Evolutionary conservation across 2,888 invertebrate species (phyloP).

Genomic region (Antitype chi): DNA sequence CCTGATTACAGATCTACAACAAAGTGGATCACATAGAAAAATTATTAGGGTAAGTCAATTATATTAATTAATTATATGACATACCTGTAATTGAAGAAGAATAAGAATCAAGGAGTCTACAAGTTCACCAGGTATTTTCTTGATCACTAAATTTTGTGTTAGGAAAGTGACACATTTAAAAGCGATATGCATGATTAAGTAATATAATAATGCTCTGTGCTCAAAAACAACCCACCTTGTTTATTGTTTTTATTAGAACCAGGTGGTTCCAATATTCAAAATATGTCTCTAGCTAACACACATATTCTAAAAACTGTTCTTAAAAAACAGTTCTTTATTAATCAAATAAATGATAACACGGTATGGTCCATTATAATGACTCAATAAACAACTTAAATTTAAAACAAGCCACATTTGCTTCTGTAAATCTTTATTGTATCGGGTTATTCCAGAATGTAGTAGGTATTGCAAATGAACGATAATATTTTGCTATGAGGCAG

Average conservation of each 20-base stretch:
- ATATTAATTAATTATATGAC: not conserved
- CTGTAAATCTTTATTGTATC: not conserved
- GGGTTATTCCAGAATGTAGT: not conserved
- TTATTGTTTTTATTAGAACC: not conserved
- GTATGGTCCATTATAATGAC: not conserved
- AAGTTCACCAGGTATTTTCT: too few species aligned
- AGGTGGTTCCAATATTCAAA: too few species aligned
- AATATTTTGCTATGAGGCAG: slow-evolving; percentile 1
- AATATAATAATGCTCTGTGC: not conserved
- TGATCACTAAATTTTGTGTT: not conserved
- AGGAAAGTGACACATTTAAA: not conserved
- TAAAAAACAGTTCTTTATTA: too few species aligned
- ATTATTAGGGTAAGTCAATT: slow-evolving; percentile 80
- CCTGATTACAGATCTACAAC: slow-evolving; percentile 69
- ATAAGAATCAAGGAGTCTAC: not conserved
- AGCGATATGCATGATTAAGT: not conserved
- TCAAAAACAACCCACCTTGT: not conserved
- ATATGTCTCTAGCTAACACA: not conserved
- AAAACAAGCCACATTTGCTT: not conserved
- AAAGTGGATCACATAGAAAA: slow-evolving; percentile 81
- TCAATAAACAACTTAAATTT: not conserved
- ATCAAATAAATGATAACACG: not conserved
- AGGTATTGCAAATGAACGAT: slow-evolving; percentile 13
- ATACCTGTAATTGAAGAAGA: not conserved
- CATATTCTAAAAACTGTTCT: not conserved